phyloP scores from a whole-genome alignment of 2,113 vertebrate species.

The Eptesicus fuscus region DNA sequence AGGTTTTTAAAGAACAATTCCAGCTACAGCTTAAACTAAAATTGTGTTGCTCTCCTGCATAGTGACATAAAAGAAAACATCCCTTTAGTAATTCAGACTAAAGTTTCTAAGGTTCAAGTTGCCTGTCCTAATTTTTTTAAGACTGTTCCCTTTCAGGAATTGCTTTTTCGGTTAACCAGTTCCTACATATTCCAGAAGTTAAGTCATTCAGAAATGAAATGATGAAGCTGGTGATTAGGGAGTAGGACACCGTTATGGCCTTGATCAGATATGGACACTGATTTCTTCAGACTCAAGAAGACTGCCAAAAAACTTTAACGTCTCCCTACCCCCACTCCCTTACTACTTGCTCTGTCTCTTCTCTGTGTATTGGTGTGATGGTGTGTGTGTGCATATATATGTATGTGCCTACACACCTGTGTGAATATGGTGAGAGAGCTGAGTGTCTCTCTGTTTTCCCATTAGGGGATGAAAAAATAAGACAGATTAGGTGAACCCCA shows the following conservation, averaged over 20 bases:
- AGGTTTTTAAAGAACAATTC: not conserved
- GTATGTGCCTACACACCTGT: too few relatives aligned
- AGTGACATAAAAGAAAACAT: not conserved
- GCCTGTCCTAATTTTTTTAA: not conserved
- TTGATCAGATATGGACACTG: not conserved
- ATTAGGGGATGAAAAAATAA: not conserved
- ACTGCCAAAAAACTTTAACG: not conserved
- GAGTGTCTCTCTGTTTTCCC: not conserved
- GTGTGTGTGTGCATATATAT: not conserved
- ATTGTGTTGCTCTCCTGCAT: not conserved
- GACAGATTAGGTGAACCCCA: not conserved
- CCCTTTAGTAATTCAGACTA: not conserved
- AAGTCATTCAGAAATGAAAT: not conserved
- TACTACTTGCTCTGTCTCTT: not conserved
- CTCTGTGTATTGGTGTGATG: not conserved
- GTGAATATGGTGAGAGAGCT: not conserved
- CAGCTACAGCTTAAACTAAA: not conserved
- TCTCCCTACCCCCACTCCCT: not conserved
- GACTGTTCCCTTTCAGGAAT: not conserved
- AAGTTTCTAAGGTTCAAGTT: not conserved
- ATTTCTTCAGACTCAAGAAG: constrained; percentile 1
- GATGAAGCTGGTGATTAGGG: not conserved
- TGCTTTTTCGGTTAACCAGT: not conserved
- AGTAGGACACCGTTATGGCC: not conserved
- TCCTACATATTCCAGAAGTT: not conserved